Percentiles rank a stretch among this genome's conserved stretches.
Conservation (phyloP, 2,888 invertebrate genomes). For the Platycheirus rosarum region DNA sequence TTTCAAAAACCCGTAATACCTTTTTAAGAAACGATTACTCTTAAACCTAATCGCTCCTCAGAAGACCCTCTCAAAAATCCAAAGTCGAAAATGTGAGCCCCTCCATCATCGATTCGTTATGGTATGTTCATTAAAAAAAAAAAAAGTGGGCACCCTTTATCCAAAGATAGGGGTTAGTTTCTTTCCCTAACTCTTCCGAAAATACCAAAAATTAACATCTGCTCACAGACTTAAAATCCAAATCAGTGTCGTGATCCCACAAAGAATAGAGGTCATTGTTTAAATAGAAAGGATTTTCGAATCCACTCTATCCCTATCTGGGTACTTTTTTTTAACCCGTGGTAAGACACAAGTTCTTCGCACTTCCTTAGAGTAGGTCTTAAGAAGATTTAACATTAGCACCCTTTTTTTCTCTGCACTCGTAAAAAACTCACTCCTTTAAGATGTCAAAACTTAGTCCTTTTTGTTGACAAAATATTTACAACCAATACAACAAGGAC, state of each 20-base stretch:
- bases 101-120: constrained; percentile 31
- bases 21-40: constrained; percentile 37
- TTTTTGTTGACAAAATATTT: constrained; percentile 74
- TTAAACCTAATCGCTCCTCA: constrained; percentile 22
- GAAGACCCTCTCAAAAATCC: constrained; percentile 1
- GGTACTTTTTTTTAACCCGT: neutral
- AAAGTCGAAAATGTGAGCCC: neutral
- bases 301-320: constrained; percentile 18
- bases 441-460: constrained; percentile 39
- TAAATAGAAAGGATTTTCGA: constrained; percentile 57
- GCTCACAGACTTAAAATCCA: constrained; percentile 58
- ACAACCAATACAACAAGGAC: constrained; percentile 60
- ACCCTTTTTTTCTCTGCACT: constrained; percentile 22
- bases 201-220: constrained; percentile 53
- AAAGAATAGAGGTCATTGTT: constrained; percentile 36
- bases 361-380: constrained; percentile 60
- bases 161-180: constrained; percentile 32
- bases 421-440: constrained; percentile 23
- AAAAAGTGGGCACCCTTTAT: constrained; percentile 17
- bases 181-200: constrained; percentile 16
- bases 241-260: constrained; percentile 54
- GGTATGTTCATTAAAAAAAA: constrained; percentile 26
- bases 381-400: constrained; percentile 51
- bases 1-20: constrained; percentile 11
- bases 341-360: constrained; percentile 58